Evolutionary conservation across 2,113 vertebrate species (phyloP), one percentile per base, ranked within the genome.

Genomic region (Nanorana parkeri): DNA sequence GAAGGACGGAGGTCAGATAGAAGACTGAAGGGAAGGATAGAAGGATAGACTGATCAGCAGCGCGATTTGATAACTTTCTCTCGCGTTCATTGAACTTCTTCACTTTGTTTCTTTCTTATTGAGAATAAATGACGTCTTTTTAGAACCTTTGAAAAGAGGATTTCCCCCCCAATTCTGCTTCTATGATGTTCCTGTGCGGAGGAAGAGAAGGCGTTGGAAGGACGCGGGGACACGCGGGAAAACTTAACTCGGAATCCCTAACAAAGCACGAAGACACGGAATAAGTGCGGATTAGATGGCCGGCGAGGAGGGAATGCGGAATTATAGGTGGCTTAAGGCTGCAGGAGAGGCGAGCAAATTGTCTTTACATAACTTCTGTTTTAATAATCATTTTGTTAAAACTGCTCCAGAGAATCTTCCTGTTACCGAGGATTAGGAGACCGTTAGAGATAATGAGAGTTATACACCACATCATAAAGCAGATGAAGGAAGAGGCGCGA

Each of bases 341-440:
- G 52, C 54, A 56, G 65, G 77, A 47, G 61, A 80, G 56, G 19
- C 54, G 24, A 19, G 54, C 26, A 80, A 68, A 80, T 80, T 47
- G 52, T 68, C 77, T 80, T 80, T 69, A 80, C 52, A 71, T 32
- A 71, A 63, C 32, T 61, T 52, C 17, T 71, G 67, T 80, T 80
- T 80, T 80, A 80, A 80, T 80, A 80, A 71, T 61, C 67, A 58
- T 80, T 80, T 71, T 61, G 78, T 52, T 67, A 80, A 80, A 71
- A 29, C 32, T 26, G 51, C 78, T 80, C 78, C 56, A 28, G 78
- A 71, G 78, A 80, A 63, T 80, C n/a, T 63, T 63, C 71, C 36
- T 47, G 55, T 80, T 80, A 72, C 67, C 24, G 67, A 47, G 54
- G 66, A 80, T 71, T 80, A 69, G 36, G 78, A 72, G 51, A 63